Evolutionary conservation across 1,140 invertebrate genomes (phyloP), one percentile per base, ranked within the genome.

Genomic region (Branchinecta lindahli): DNA sequence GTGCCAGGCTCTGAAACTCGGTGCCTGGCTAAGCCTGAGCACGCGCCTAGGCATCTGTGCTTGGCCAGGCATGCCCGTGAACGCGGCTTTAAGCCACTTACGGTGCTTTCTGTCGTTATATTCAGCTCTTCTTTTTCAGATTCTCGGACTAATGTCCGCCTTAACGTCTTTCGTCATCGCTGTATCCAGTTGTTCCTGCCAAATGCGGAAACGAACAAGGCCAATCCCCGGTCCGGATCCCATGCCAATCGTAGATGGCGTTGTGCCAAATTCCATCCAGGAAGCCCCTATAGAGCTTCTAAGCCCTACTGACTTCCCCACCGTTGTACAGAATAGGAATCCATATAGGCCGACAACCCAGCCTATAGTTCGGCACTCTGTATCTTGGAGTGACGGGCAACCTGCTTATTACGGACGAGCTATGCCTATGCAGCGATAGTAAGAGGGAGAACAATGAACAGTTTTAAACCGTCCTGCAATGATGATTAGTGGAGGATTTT

Each of bases 241-340:
- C 52, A 20, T 15, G 18, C 12, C 52, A 15, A 12, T 61, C 18
- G 18, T 6, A 61, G 18, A 61, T 61, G 18, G 18, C 18, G 18
- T 20, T 61, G 52, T 20, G 18, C 52, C 52, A 15, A 61, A 61
- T 61, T 12, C 12, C 12, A 12, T 15, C 12, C 52, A 61, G 18
- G 52, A 61, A 61, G 52, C 52, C 18, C 52, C 52, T 61, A 61
- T 61, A 61, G 52, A 61, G 18, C 52, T 61, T 12, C 52, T 15
- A 61, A 61, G 52, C 18, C 52, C 52, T 61, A 15, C 52, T 20
- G 52, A 61, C 12, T 61, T 61, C 18, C 12, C 52, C 12, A 61
- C 18, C 12, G 52, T 20, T 61, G 18, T 61, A 12, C 52, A 61
- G 18, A 61, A 61, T 61, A 61, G 52, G 6, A 61, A 61, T 20